phyloP scores from a whole-genome alignment of 1,140 invertebrate species.

The Magallana angulata region DNA sequence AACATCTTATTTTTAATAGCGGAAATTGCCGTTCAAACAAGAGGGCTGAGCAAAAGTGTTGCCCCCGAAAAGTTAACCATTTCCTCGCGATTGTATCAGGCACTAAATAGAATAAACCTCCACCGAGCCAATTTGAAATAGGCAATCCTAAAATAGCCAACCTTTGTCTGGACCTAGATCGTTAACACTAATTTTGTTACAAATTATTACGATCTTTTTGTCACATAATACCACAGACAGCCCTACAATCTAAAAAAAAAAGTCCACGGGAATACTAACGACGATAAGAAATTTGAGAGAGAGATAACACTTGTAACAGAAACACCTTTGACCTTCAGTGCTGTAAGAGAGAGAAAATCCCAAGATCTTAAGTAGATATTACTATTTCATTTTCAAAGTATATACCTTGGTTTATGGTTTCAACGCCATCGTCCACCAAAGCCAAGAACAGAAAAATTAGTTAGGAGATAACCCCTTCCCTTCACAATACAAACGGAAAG shows the following conservation, averaged over 20 bases:
- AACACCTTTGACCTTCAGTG: neutral
- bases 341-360: neutral
- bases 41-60: constrained; percentile 18
- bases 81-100: constrained; percentile 32
- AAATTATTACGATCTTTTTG: constrained; percentile 3
- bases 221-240: neutral
- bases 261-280: neutral
- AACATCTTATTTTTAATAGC: constrained; percentile 26
- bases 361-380: too few species aligned
- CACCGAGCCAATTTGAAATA: neutral
- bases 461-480: too few species aligned
- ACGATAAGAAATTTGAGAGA: neutral
- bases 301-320: neutral
- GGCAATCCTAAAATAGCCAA: constrained; percentile 19
- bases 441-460: too few species aligned
- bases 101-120: neutral
- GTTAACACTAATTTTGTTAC: constrained; percentile 17
- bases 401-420: too few species aligned
- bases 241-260: neutral
- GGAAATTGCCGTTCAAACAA: constrained; percentile 9
- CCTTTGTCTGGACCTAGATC: neutral
- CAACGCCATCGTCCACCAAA: too few species aligned
- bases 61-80: constrained; percentile 7
- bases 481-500: too few species aligned
- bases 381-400: too few species aligned